Conservation (phyloP, 2,888 invertebrate genomes). For the Petrolisthes manimaculis region DNA sequence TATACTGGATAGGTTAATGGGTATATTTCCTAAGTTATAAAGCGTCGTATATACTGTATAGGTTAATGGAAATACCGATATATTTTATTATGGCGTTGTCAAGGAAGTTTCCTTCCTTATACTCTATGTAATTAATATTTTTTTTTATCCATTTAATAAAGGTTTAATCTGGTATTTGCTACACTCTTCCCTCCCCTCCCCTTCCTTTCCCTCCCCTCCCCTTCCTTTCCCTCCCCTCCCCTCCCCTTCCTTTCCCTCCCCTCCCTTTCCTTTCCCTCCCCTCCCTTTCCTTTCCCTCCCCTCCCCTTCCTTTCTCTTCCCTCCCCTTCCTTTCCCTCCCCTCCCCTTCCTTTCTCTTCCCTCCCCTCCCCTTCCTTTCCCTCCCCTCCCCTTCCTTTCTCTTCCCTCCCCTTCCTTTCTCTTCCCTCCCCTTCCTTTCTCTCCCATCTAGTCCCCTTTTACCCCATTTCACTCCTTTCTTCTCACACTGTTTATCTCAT, state of each 20-base stretch:
- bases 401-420: neutral
- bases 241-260: neutral
- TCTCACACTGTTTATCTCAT: neutral
- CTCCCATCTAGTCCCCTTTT: neutral
- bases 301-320: neutral
- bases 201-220: neutral
- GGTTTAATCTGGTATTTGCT: no score
- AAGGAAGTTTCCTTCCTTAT: no score
- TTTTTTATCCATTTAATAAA: neutral
- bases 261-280: neutral
- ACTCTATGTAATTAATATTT: neutral
- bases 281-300: neutral
- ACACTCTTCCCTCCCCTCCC: neutral
- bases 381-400: neutral
- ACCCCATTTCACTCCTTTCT: no score
- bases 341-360: neutral
- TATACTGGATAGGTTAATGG: no score
- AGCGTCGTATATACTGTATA: no score
- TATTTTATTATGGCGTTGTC: no score
- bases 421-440: neutral
- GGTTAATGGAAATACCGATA: no score
- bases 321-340: neutral
- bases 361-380: neutral
- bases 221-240: conserved; percentile 3
- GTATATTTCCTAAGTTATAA: no score